phyloP scores from a whole-genome alignment of 2,113 vertebrate genomes.

The Centropus bengalensis region DNA sequence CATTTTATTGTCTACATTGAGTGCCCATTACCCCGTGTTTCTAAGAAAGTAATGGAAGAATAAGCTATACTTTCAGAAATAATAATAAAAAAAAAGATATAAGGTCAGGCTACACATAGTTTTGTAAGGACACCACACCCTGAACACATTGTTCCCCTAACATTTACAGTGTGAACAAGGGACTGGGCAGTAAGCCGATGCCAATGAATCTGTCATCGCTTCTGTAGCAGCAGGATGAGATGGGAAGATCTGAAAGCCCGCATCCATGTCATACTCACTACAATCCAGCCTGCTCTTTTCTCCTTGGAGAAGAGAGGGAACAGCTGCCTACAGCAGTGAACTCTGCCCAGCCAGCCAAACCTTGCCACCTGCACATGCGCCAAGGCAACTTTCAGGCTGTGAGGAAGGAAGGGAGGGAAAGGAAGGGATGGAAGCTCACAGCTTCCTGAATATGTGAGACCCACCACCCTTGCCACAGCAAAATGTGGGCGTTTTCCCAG shows the following conservation, averaged over 20 bases:
- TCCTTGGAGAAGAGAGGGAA: background rate
- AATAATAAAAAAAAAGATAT: background rate
- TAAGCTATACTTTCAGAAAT: background rate
- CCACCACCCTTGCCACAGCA: background rate
- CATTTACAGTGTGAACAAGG: background rate
- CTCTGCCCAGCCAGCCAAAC: background rate
- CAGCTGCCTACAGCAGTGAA: background rate
- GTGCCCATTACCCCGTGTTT: background rate
- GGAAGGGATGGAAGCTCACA: constrained; percentile 56
- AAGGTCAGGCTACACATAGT: background rate
- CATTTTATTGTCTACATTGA: background rate
- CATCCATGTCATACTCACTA: background rate
- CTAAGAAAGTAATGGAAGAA: background rate
- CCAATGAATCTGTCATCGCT: constrained; percentile 29
- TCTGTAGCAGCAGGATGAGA: background rate
- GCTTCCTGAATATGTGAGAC: background rate
- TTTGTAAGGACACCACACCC: constrained; percentile 2
- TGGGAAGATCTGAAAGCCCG: background rate
- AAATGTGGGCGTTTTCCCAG: background rate
- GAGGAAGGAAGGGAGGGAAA: constrained; percentile 50
- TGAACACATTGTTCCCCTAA: background rate
- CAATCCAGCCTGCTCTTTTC: background rate
- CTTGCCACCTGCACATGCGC: background rate
- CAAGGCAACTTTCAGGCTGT: background rate
- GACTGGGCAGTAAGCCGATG: background rate